These are phyloP conservation scores for Halictus quadricinctus DNA, from an alignment of 2,888 invertebrate species.

Conservation along the genomic window DNA sequence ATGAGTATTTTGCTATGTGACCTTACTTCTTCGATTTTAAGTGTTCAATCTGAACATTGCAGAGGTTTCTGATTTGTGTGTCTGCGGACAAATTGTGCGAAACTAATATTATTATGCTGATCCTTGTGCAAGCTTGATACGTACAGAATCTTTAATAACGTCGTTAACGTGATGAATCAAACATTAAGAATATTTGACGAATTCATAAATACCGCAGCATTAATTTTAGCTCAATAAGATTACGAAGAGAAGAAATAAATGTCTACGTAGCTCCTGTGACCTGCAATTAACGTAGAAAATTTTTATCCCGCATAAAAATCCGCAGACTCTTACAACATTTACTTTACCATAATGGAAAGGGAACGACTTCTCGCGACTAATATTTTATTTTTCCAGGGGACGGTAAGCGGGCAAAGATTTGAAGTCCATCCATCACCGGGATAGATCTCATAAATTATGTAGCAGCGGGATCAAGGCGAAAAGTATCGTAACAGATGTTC, in stretches of 20 bases:
- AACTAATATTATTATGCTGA: neutral
- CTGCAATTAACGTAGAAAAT: too few species aligned
- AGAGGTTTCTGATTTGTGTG: neutral
- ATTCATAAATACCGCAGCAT: neutral
- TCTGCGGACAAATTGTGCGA: neutral
- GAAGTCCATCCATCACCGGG: neutral
- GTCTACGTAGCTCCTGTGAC: too few species aligned
- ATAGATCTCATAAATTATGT: slow-evolving; percentile 11
- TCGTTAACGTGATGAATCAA: neutral
- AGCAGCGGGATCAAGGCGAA: neutral
- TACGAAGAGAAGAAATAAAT: too few species aligned
- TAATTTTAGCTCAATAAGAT: neutral
- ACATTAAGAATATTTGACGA: neutral
- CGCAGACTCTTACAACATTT: neutral
- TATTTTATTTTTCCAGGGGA: neutral
- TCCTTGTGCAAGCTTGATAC: neutral
- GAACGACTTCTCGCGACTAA: neutral
- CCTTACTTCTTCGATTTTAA: neutral
- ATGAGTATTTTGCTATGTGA: neutral
- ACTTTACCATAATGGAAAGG: neutral
- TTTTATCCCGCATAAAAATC: neutral
- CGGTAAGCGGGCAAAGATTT: neutral
- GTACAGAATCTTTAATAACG: neutral
- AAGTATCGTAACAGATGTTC: slow-evolving; percentile 20
- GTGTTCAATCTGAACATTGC: neutral